Base-by-base conservation (phyloP, 2,888 invertebrate species). In the Tiliacea aurago region DNA sequence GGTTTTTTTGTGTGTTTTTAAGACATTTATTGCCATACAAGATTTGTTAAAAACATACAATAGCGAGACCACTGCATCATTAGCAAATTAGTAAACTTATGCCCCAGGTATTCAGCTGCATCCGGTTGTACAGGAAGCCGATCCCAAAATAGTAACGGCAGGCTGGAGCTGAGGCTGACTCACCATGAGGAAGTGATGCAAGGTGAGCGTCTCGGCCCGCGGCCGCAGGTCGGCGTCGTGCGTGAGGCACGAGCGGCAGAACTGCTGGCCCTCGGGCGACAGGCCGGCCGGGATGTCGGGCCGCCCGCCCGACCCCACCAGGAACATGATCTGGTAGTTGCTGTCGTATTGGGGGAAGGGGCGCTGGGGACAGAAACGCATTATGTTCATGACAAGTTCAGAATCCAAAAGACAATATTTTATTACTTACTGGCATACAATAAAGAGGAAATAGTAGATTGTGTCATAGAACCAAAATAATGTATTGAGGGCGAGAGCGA, bases 321-420 rank as follows among this genome's bases (percentile, higher is more conserved):
- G 98, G 94, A 98, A 99, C 98, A 99, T 99, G 85, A 99, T 99
- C 97, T 99, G 99, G 95, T 98, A 98, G 95, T 98, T 98, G 86
- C 98, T 98, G 96, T 99, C 99, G 91, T 98, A 98, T 89, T 99
- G 99, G 66, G 98, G 97, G 98, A 99, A 99, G 0, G 99, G 99
- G 59, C 99, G 97, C 98, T 98, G 95, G 11, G 63, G 70, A 23
- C 1, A 10, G 20, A n/a, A 4, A n/a, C 15, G 2, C 5, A 37
- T 28, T 6, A 11, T 10, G 6, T 15, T n/a, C 18, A 37, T 10
- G 15, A 64, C 13, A 28, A 33, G 3, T 20, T 63, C 13, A 41
- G 4, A 15, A 41, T 15, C 0, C 33, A 20, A 33, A 33, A n/a
- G 28, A 2, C 2, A n/a, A 56, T 7, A 0, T 13, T 33, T 56